Conservation (phyloP, 1,140 invertebrate genomes). For the Sinonovacula constricta region DNA sequence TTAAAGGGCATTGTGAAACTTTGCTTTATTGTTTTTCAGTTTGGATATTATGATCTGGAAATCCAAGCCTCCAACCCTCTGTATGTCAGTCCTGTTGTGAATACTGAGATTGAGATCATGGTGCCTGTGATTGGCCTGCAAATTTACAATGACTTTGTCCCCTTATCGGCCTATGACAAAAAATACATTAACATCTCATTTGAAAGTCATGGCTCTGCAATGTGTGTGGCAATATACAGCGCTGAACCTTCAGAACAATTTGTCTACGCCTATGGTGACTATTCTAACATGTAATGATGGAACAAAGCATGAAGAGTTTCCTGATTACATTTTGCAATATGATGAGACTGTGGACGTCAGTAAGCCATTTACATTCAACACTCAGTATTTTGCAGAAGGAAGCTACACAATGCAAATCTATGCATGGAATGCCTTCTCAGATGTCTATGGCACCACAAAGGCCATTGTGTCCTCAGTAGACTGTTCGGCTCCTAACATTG, state of each 20-base stretch:
- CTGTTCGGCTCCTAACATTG: slow-evolving; percentile 72
- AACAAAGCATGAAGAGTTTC: too few relatives aligned
- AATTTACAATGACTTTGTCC: slow-evolving; percentile 17
- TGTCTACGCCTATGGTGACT: slow-evolving; percentile 44
- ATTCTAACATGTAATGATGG: slow-evolving; percentile 28
- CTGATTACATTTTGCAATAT: too few relatives aligned
- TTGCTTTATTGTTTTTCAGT: too few relatives aligned
- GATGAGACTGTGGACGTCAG: slow-evolving; percentile 47
- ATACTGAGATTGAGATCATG: slow-evolving; percentile 40
- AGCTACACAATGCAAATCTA: slow-evolving; percentile 68
- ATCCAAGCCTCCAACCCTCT: slow-evolving; percentile 60
- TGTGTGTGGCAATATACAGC: slow-evolving; percentile 77
- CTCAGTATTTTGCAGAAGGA: slow-evolving; percentile 64
- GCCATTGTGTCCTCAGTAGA: slow-evolving; percentile 68
- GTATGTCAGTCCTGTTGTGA: slow-evolving; percentile 2
- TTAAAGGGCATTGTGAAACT: too few relatives aligned
- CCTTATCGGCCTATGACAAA: slow-evolving; percentile 40
- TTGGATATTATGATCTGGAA: slow-evolving; percentile 54
- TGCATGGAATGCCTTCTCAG: slow-evolving; percentile 71
- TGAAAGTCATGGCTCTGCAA: slow-evolving; percentile 67
- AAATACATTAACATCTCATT: slow-evolving; percentile 70
- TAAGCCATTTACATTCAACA: slow-evolving; percentile 24
- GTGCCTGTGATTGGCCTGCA: slow-evolving; percentile 32
- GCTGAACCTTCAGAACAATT: slow-evolving; percentile 68
- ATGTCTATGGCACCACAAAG: slow-evolving; percentile 28